Percentiles rank a stretch among this genome's conserved stretches.
These are phyloP conservation scores for Liopterus haemorrhoidalis DNA, from an alignment of 2,888 invertebrate genomes.

Conservation along the genomic window DNA sequence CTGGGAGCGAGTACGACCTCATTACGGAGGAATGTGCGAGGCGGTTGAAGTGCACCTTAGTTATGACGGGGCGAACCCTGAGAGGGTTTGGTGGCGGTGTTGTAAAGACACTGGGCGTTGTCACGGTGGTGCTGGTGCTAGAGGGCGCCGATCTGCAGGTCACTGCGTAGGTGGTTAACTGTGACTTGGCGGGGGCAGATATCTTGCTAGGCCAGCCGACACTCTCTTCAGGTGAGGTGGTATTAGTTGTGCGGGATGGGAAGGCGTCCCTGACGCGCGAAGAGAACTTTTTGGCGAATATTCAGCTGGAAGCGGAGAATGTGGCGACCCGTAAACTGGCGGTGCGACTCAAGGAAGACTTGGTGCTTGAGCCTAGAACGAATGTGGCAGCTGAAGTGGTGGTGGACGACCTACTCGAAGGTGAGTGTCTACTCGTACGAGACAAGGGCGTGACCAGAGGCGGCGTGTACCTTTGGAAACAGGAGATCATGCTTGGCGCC, in stretches of 20 bases:
- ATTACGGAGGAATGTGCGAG: conserved; percentile 15
- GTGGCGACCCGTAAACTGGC: background rate
- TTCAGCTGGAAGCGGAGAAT: conserved; percentile 4
- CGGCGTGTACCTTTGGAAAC: background rate
- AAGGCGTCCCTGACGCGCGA: conserved; percentile 17
- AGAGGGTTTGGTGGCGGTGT: conserved; percentile 17
- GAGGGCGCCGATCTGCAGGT: conserved; percentile 16
- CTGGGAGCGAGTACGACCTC: conserved; percentile 14
- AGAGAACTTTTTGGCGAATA: conserved; percentile 7
- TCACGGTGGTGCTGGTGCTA: background rate
- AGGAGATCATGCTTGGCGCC: no score
- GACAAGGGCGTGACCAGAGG: background rate
- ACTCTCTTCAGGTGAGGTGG: conserved; percentile 13
- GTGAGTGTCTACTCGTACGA: background rate
- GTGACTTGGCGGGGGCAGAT: conserved; percentile 15
- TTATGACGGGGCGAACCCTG: background rate
- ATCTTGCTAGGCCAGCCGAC: conserved; percentile 16
- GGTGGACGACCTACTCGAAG: background rate
- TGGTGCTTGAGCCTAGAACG: background rate
- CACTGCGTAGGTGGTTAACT: conserved; percentile 11
- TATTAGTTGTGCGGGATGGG: conserved; percentile 9
- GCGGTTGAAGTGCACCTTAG: conserved; percentile 9
- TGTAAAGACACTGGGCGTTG: conserved; percentile 6
- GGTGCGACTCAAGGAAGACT: background rate
- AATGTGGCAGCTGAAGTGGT: background rate